Conservation (phyloP, 2,888 invertebrate species). For the Protodeltote pygarga region DNA sequence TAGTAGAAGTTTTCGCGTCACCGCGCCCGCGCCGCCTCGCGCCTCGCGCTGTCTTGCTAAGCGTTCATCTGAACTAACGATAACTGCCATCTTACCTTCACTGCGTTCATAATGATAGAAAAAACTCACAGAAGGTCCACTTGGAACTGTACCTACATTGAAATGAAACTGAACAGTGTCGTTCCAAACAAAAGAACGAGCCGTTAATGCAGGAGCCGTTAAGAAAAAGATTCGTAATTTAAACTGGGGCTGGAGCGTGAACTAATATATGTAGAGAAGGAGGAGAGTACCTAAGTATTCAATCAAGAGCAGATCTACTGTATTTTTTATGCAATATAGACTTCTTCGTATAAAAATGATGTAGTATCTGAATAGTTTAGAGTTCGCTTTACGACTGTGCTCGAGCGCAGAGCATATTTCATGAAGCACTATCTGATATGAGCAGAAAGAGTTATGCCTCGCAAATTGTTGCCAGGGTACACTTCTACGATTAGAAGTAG, state of each 20-base stretch:
- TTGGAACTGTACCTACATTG: no score
- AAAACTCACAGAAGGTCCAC: not conserved
- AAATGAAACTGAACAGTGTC: no score
- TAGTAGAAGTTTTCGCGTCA: constrained; percentile 6
- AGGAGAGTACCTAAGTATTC: not conserved
- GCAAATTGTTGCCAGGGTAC: constrained; percentile 1
- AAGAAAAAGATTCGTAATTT: no score
- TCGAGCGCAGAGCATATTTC: constrained; percentile 1
- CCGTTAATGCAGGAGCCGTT: no score
- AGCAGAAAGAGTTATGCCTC: constrained; percentile 1
- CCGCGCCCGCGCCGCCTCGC: no score
- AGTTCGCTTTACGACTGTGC: not conserved
- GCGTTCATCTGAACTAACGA: constrained; percentile 2
- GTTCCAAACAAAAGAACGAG: no score
- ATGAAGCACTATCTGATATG: constrained; percentile 20
- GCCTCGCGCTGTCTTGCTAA: no score
- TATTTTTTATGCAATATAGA: not conserved
- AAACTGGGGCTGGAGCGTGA: no score
- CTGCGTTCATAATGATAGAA: no score
- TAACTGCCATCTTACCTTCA: not conserved
- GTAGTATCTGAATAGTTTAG: constrained; percentile 1
- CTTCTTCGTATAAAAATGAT: constrained; percentile 1
- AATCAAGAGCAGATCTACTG: not conserved
- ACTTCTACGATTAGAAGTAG: not conserved
- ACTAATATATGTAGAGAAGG: not conserved